Percentiles rank a stretch among this genome's conserved stretches.
Conservation (phyloP, 1,140 invertebrate genomes). For the Venturia canescens region DNA sequence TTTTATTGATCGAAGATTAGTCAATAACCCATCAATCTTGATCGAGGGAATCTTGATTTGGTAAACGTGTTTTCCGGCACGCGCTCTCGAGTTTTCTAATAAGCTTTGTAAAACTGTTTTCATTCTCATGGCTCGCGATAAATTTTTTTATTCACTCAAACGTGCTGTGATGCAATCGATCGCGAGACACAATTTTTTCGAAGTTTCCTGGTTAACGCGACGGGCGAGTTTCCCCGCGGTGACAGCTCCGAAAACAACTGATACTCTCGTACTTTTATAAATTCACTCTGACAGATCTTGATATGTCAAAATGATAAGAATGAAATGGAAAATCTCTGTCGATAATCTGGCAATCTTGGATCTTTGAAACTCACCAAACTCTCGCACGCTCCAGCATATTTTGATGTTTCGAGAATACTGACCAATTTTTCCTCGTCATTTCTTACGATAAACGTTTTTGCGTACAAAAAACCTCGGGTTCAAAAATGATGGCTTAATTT, state of each 20-base stretch:
- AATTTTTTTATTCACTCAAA: too few relatives aligned
- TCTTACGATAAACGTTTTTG: neutral
- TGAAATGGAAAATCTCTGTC: neutral
- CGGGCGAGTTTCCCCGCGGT: neutral
- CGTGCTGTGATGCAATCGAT: neutral
- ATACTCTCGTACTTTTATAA: neutral
- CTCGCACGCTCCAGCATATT: conserved; percentile 2
- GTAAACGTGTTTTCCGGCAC: conserved; percentile 18
- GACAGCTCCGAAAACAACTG: neutral
- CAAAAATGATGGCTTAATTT: neutral
- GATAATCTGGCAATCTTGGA: neutral
- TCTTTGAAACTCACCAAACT: neutral
- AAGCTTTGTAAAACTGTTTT: conserved; percentile 18
- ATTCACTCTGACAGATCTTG: neutral
- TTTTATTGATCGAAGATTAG: conserved; percentile 22
- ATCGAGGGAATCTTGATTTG: neutral
- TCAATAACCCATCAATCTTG: conserved; percentile 25
- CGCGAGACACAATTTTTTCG: too few relatives aligned
- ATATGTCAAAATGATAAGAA: neutral
- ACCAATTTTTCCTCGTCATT: neutral
- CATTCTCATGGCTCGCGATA: neutral
- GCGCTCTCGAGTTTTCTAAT: neutral
- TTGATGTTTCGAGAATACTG: neutral
- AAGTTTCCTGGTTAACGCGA: neutral
- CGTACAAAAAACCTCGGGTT: neutral